Evolutionary conservation across 2,888 invertebrate genomes (phyloP).

Genomic region (Cremastobaeus sp.): DNA sequence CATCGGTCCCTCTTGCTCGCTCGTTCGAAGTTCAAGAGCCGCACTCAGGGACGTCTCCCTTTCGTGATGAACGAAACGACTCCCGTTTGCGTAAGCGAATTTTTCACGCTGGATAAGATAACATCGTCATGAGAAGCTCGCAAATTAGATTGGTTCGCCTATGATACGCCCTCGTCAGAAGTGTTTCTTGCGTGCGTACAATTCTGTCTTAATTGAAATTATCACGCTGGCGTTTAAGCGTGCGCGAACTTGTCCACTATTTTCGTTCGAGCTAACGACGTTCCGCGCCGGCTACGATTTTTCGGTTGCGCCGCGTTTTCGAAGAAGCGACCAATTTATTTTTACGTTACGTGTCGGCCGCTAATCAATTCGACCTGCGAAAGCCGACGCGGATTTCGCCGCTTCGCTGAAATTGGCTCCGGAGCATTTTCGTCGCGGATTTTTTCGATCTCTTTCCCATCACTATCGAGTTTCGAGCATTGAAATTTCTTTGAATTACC

Average conservation of each 20-base stretch:
- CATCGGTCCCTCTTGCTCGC: slow-evolving; percentile 61
- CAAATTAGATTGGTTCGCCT: slow-evolving; percentile 53
- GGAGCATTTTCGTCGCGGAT: too few relatives aligned
- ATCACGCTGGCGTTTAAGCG: slow-evolving; percentile 41
- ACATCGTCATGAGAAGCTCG: slow-evolving; percentile 64
- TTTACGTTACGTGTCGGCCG: too few relatives aligned
- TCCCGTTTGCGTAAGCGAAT: slow-evolving; percentile 72
- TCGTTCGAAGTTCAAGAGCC: slow-evolving; percentile 77
- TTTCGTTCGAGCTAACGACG: slow-evolving; percentile 18
- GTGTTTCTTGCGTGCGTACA: slow-evolving; percentile 50
- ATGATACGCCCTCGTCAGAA: slow-evolving; percentile 55
- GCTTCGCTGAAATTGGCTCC: too few relatives aligned
- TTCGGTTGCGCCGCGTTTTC: too few relatives aligned
- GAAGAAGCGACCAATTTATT: too few relatives aligned
- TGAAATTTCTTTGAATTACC: slow-evolving; percentile 16
- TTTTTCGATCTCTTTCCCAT: slow-evolving; percentile 16
- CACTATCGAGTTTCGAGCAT: slow-evolving; percentile 13
- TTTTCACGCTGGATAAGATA: slow-evolving; percentile 75
- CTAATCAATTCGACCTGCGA: too few relatives aligned
- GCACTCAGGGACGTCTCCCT: slow-evolving; percentile 74
- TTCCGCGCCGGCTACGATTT: slow-evolving; percentile 7
- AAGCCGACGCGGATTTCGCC: too few relatives aligned
- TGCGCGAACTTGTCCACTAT: slow-evolving; percentile 35
- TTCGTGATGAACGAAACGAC: slow-evolving; percentile 64
- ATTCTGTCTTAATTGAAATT: slow-evolving; percentile 48